A percentile compares a stretch with the other conserved stretches of the same genome.
Conservation (phyloP, 2,113 vertebrate species). For the Myotis davidii region DNA sequence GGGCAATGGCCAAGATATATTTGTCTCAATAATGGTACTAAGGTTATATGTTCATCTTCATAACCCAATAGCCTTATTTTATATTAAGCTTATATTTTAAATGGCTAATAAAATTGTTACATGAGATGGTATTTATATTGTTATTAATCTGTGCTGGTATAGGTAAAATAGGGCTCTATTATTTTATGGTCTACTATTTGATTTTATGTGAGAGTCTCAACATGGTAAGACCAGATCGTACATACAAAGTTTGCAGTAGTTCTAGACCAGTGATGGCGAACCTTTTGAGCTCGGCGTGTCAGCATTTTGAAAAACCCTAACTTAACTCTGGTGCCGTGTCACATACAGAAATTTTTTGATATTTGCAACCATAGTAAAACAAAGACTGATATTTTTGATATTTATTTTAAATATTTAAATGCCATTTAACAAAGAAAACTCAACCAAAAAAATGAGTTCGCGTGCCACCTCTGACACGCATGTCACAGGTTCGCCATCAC, state of each 20-base stretch:
- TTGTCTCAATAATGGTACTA: background rate
- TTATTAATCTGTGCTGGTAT: background rate
- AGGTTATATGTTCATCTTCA: background rate
- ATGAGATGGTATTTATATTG: background rate
- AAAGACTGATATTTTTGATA: no score
- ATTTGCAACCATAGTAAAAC: no score
- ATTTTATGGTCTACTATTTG: background rate
- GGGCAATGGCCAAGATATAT: background rate
- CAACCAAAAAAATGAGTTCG: no score
- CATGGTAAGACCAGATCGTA: background rate
- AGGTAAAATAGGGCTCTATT: background rate
- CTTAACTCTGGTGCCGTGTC: no score
- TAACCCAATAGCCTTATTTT: background rate
- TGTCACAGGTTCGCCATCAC: no score
- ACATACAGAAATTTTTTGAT: no score
- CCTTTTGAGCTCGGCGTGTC: no score
- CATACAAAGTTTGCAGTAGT: background rate
- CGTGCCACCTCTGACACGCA: no score
- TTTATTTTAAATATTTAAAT: no score
- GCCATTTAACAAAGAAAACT: no score
- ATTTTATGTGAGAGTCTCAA: background rate
- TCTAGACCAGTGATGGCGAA: background rate
- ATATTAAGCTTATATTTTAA: background rate
- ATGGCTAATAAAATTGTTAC: background rate
- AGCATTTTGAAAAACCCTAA: no score